Base-by-base conservation (phyloP, 2,113 vertebrate species). In the Gymnogyps californianus region DNA sequence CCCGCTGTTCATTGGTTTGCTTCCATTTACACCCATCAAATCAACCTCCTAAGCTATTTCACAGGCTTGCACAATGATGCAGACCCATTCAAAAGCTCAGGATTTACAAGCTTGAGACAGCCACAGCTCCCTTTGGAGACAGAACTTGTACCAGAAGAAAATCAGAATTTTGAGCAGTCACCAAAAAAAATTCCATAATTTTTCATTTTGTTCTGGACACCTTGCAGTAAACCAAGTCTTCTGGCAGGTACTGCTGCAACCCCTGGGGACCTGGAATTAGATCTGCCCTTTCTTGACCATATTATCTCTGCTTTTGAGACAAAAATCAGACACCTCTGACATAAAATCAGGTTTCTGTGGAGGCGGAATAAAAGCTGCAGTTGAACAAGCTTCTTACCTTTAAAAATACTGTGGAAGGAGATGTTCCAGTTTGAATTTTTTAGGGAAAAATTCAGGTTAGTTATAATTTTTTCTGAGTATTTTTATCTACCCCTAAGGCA, bases 401-500 rank as follows among this genome's bases (percentile, higher is more conserved):
- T 83, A 83, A 90, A 75, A 90, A 55, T 85, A 66, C 64, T 47
- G 44, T 7, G 4, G 74, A 76, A 70, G 19, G 36, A 82, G 78
- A 91, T 71, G 81, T 90, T 75, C 84, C 47, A 42, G n/a, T 70
- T 51, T 90, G 75, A 95, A 86, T 88, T 90, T 96, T 96, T 97
- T 83, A 90, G 42, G 36, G 62, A 66, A 95, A 96, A 96, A 93
- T 54, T 97, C 95, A 94, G 87, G 87, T 96, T 96, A 80, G 82
- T 83, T 94, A 77, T 96, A 95, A 96, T 96, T 97, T 97, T 97
- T 95, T 91, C 96, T 58, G 78, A 96, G 94, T 96, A 96, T 96
- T 96, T 97, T 97, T 95, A 94, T 95, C 95, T 94, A 90, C 91
- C 94, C 93, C 95, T 97, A 96, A 97, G 97, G 97, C 97, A 88